phyloP scores from a whole-genome alignment of 1,140 invertebrate species.

The Drosophila melanica region DNA sequence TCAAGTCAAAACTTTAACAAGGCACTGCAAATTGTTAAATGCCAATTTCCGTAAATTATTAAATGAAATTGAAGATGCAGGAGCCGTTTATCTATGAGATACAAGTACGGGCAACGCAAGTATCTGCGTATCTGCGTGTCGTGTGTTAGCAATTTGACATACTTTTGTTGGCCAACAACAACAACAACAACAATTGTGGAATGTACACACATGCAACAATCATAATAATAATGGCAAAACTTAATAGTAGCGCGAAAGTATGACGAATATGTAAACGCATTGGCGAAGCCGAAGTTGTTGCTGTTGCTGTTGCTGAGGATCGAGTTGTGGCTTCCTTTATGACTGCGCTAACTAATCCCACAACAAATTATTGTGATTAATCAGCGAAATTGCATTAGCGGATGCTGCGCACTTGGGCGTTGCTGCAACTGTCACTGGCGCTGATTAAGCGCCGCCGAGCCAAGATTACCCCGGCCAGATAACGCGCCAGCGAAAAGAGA shows the following conservation, averaged over 20 bases:
- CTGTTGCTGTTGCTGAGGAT: not conserved
- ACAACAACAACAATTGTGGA: constrained; percentile 14
- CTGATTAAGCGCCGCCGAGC: constrained; percentile 72
- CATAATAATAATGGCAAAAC: constrained; percentile 78
- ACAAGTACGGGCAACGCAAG: constrained; percentile 5
- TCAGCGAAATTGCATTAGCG: constrained; percentile 79
- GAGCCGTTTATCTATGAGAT: constrained; percentile 61
- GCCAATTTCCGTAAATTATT: constrained; percentile 82
- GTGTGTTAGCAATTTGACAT: constrained; percentile 78
- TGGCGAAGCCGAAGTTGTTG: constrained; percentile 7
- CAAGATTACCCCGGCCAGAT: constrained; percentile 48
- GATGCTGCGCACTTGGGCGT: constrained; percentile 55
- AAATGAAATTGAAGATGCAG: constrained; percentile 79
- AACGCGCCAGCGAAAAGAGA: constrained; percentile 14
- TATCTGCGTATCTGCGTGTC: constrained; percentile 62
- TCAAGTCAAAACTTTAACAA: constrained; percentile 64
- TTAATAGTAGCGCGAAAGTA: constrained; percentile 79
- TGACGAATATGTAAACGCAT: constrained; percentile 80
- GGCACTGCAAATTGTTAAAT: constrained; percentile 75
- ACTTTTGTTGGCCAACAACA: constrained; percentile 66
- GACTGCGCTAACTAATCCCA: constrained; percentile 68
- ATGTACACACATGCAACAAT: constrained; percentile 57
- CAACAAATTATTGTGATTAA: constrained; percentile 82
- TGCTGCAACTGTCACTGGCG: constrained; percentile 71
- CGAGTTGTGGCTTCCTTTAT: constrained; percentile 19